Conservation (phyloP, 2,888 invertebrate species). For the Callimorpha dominula region DNA sequence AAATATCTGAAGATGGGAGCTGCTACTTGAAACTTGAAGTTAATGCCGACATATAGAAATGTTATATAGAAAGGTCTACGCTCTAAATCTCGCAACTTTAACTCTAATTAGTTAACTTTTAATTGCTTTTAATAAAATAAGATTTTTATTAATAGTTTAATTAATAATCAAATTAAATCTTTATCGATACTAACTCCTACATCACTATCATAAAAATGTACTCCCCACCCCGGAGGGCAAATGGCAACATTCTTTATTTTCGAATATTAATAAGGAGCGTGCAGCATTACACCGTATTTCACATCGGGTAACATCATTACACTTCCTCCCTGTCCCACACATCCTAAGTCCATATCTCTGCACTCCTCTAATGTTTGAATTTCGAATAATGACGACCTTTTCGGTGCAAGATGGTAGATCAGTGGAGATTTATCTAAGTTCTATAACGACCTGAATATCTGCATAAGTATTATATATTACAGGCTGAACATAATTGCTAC, state of each 20-base stretch:
- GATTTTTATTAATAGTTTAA: no score
- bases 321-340: slow-evolving; percentile 56
- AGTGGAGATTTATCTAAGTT: slow-evolving; percentile 61
- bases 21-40: no score
- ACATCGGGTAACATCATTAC: slow-evolving; percentile 77
- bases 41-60: no score
- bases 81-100: no score
- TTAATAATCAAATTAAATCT: not conserved
- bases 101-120: no score
- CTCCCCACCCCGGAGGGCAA: slow-evolving; percentile 76
- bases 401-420: slow-evolving; percentile 61
- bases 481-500: slow-evolving; percentile 48
- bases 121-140: no score
- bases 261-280: slow-evolving; percentile 84
- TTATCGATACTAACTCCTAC: slow-evolving; percentile 27
- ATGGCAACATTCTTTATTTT: slow-evolving; percentile 85
- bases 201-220: slow-evolving; percentile 70
- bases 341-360: slow-evolving; percentile 44
- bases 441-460: slow-evolving; percentile 46
- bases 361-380: slow-evolving; percentile 67
- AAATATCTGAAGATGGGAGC: no score
- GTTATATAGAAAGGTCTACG: no score
- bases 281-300: slow-evolving; percentile 84
- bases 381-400: slow-evolving; percentile 53
- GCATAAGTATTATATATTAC: slow-evolving; percentile 39